Conservation (phyloP, 1,140 invertebrate genomes). For the Orchestia grillus region DNA sequence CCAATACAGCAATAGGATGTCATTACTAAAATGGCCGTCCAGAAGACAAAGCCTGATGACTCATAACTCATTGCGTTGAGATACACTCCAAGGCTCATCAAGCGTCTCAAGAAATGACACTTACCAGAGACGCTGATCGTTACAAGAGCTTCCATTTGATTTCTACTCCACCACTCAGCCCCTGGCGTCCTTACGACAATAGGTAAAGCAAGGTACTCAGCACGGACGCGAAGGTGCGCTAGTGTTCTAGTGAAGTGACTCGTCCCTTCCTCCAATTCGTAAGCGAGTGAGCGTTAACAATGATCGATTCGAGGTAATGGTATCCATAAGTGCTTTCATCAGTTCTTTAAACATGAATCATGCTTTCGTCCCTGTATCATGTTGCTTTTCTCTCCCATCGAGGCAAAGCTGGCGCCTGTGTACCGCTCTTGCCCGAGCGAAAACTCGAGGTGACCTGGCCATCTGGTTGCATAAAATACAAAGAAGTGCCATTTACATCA, state of each 20-base stretch:
- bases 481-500: not conserved
- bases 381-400: not conserved
- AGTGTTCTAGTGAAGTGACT: not conserved
- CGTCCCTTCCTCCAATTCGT: not conserved
- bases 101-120: not conserved
- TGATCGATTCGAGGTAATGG: not conserved
- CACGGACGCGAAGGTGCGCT: not conserved
- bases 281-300: not conserved
- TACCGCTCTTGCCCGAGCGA: not conserved
- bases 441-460: not conserved
- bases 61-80: not conserved
- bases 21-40: not conserved
- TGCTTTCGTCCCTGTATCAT: not conserved
- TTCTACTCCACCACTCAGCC: not conserved
- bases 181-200: not conserved
- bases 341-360: not conserved
- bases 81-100: not conserved
- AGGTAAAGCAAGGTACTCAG: not conserved
- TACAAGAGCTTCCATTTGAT: not conserved
- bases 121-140: not conserved
- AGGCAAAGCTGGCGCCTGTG: not conserved
- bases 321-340: not conserved
- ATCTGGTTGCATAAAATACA: not conserved
- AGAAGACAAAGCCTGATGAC: not conserved
- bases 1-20: not conserved